Evolutionary conservation across 2,888 invertebrate genomes (phyloP), one percentile per base, ranked within the genome.

Genomic region (Schrankia costaestrigalis): DNA sequence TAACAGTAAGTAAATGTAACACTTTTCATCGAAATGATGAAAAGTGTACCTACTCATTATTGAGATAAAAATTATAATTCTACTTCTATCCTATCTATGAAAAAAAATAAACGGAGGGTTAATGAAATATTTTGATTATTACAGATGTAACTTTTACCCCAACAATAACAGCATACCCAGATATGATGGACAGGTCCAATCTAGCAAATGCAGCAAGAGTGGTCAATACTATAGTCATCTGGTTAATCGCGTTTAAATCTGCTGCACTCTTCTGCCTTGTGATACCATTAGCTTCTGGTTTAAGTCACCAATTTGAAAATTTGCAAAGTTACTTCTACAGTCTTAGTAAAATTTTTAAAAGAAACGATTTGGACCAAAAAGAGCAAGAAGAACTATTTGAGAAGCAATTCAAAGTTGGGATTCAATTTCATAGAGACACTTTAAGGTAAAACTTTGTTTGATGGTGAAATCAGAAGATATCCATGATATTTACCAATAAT

Each of bases 221-320:
- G 1, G 12, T 56, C 14, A 27, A 30, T 34, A 62, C 63, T 41
- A 2, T 68, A 1, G 3, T 59, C 1, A 70, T 65, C 63, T 65
- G 61, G 61, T 27, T 66, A 2, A 56, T 62, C 12, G 10, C 67
- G 12, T 38, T 41, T 3, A 52, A 65, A 1, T 19, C 58, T 7
- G 31, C 55, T 2, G 54, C 47, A 2, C 17, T 50, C 2, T 67
- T 60, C 31, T 35, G 41, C 15, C 33, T 68, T 9, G 46, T 71
- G 14, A 48, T 69, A 2, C 31, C 54, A 2, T 28, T 69, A 3
- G 49, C 55, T 0, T 57, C 61, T 0, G 45, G 53, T 22, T 52
- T 69, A 3, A 64, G 69, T 11, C 50, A 68, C 30, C 80, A 78
- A 46, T 79, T 56, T 34, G 63, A 53, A 28, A 71, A 71, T 35